Conservation (phyloP, 2,888 invertebrate species). For the Tipula unca region DNA sequence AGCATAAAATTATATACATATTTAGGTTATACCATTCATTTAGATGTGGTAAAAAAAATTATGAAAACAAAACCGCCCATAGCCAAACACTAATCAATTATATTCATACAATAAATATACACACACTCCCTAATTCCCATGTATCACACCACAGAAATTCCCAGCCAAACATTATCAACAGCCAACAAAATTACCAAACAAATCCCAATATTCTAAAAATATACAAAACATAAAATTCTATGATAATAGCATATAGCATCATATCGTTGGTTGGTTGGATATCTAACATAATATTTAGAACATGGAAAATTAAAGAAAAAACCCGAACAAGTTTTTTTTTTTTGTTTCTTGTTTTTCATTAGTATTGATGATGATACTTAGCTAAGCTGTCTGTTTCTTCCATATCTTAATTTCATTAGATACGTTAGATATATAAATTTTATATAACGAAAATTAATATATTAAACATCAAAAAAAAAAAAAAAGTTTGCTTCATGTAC, state of each 20-base stretch:
- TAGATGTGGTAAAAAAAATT: neutral
- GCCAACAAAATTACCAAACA: neutral
- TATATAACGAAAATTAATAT: neutral
- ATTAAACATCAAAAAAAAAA: neutral
- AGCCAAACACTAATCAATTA: neutral
- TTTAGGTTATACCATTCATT: neutral
- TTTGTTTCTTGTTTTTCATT: neutral
- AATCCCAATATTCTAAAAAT: neutral
- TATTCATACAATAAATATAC: neutral
- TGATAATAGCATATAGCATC: neutral
- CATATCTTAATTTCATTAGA: constrained; percentile 8
- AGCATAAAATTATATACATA: neutral
- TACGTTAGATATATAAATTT: neutral
- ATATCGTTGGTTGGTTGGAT: neutral
- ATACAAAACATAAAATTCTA: neutral
- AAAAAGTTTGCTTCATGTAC: neutral
- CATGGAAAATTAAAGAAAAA: neutral
- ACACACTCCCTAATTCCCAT: neutral
- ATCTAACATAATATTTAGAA: neutral
- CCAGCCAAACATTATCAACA: neutral
- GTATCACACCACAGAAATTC: neutral
- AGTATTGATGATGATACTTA: constrained; percentile 14
- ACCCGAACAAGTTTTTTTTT: neutral
- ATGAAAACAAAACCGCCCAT: neutral
- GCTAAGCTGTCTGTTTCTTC: neutral